These are phyloP conservation scores for Phortica okadai DNA, from an alignment of 2,888 invertebrate species.

Conservation along the genomic window DNA sequence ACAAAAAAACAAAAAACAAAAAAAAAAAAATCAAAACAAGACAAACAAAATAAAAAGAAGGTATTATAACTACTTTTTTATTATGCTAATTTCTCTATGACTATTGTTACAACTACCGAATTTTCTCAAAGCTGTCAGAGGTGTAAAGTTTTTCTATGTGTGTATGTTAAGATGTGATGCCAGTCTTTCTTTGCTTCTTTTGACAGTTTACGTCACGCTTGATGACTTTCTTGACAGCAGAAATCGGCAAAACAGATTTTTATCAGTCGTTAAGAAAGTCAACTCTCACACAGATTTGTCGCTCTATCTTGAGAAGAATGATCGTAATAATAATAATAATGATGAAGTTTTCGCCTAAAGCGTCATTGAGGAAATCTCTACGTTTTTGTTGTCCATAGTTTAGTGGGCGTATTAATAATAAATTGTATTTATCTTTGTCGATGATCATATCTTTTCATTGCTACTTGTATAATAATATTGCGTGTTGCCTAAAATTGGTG, in stretches of 20 bases:
- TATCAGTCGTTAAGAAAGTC: constrained; percentile 13
- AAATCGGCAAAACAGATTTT: constrained; percentile 16
- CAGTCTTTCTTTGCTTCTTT: constrained; percentile 59
- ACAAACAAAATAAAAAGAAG: constrained; percentile 52
- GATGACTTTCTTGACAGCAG: constrained; percentile 48
- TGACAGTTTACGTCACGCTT: constrained; percentile 62
- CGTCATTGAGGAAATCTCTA: not conserved
- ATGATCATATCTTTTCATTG: constrained; percentile 10
- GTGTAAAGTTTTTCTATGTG: constrained; percentile 45
- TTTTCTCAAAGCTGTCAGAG: constrained; percentile 66
- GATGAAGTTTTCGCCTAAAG: not conserved
- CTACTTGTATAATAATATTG: not conserved
- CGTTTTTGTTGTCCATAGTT: not conserved
- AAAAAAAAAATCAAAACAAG: not conserved
- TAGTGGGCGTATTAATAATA: constrained; percentile 17
- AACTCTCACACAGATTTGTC: constrained; percentile 12
- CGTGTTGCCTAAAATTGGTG: constrained; percentile 11
- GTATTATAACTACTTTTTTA: constrained; percentile 67
- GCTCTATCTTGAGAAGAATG: constrained; percentile 6
- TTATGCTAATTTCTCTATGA: constrained; percentile 27
- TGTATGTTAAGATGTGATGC: constrained; percentile 32
- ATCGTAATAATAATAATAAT: not conserved
- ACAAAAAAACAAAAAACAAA: not conserved
- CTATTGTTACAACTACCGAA: constrained; percentile 26
- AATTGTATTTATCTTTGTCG: constrained; percentile 9